Percentiles rank a stretch among this genome's conserved stretches.
Evolutionary conservation across 2,113 vertebrate species (phyloP).

Genomic region (Solea senegalensis): DNA sequence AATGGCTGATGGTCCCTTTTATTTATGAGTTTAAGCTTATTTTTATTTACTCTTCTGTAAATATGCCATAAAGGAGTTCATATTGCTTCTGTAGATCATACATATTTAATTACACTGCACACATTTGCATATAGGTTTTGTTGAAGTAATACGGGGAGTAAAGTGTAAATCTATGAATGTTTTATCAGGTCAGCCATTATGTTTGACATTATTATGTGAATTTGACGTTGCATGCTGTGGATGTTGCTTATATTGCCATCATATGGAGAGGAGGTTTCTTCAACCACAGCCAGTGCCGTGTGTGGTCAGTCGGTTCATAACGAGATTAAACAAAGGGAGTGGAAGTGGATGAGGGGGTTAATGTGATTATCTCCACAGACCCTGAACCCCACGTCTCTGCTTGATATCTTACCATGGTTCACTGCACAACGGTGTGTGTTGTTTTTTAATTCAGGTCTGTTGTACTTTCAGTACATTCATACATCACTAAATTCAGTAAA

Average conservation of each 20-base stretch:
- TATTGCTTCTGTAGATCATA: no score
- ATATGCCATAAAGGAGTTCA: no score
- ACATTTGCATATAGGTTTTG: not conserved
- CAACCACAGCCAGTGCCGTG: not conserved
- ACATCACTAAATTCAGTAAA: no score
- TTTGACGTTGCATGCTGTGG: not conserved
- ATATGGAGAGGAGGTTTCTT: not conserved
- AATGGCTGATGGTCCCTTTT: conserved; percentile 18
- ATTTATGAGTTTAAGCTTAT: conserved; percentile 18
- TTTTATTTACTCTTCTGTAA: conserved; percentile 1
- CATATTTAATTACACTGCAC: no score
- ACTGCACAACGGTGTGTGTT: no score
- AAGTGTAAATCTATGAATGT: not conserved
- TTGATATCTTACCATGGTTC: no score
- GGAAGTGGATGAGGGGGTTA: no score
- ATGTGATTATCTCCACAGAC: no score
- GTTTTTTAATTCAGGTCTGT: no score
- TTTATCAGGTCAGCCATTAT: not conserved
- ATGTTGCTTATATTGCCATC: not conserved
- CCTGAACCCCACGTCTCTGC: no score
- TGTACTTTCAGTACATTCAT: no score
- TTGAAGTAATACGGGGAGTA: not conserved
- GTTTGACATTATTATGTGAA: not conserved
- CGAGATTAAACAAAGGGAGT: not conserved
- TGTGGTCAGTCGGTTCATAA: not conserved